These are phyloP conservation scores for Dynastes hyllus DNA, from an alignment of 2,888 invertebrate species.

Conservation along the genomic window DNA sequence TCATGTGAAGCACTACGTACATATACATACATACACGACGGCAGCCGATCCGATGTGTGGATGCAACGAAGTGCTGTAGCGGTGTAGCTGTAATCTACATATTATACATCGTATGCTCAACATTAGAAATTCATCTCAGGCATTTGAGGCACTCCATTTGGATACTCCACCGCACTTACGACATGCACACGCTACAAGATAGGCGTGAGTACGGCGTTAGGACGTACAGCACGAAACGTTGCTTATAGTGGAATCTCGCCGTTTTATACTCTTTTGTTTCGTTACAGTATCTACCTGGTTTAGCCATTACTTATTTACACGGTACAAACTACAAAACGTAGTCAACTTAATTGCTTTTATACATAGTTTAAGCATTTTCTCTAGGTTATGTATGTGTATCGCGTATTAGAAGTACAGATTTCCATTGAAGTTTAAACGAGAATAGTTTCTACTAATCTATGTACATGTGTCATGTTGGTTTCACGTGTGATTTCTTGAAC, in stretches of 20 bases:
- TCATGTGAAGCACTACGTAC: constrained; percentile 21
- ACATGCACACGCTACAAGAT: not conserved
- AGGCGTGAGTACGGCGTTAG: too few species aligned
- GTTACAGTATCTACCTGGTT: constrained; percentile 3
- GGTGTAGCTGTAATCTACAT: constrained; percentile 22
- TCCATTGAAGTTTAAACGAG: too few species aligned
- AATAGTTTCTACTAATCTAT: too few species aligned
- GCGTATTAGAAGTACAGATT: not conserved
- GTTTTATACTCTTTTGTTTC: constrained; percentile 16
- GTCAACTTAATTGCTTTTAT: constrained; percentile 28
- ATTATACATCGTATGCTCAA: constrained; percentile 4
- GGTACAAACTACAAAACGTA: constrained; percentile 29
- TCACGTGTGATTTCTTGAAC: too few species aligned
- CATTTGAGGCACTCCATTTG: constrained; percentile 10
- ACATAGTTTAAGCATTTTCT: constrained; percentile 12
- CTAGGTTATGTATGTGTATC: not conserved
- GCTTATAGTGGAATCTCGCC: not conserved
- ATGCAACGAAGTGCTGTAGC: not conserved
- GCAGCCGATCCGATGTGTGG: not conserved
- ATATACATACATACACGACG: not conserved
- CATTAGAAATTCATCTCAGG: constrained; percentile 27
- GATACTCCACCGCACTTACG: constrained; percentile 15
- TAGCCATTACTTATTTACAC: constrained; percentile 12
- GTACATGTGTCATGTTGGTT: too few species aligned
- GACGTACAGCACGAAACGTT: not conserved